phyloP scores from a whole-genome alignment of 2,797 vertebrate species.

The Ctenopoma kingsleyae region DNA sequence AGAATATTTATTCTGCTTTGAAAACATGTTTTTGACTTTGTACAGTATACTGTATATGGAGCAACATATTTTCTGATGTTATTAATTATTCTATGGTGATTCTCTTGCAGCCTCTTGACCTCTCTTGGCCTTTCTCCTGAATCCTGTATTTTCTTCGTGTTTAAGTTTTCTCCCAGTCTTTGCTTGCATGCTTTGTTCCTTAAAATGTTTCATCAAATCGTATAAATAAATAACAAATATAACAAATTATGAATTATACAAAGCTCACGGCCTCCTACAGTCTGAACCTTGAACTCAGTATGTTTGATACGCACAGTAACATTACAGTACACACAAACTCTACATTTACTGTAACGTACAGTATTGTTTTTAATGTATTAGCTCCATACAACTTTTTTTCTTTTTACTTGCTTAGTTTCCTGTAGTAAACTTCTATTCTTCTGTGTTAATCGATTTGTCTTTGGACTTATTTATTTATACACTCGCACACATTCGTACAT shows the following conservation, averaged over 20 bases:
- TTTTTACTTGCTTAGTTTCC: slow-evolving; percentile 53
- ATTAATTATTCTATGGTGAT: not conserved
- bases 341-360: slow-evolving; percentile 12
- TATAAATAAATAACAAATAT: not conserved
- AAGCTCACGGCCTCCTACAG: slow-evolving; percentile 17
- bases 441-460: slow-evolving; percentile 77
- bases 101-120: slow-evolving; percentile 20
- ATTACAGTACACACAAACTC: not conserved
- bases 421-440: slow-evolving; percentile 67
- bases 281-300: slow-evolving; percentile 45
- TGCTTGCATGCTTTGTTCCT: slow-evolving; percentile 14
- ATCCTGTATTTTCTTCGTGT: slow-evolving; percentile 25
- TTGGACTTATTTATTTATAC: slow-evolving; percentile 77
- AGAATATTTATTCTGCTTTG: slow-evolving; percentile 18
- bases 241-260: slow-evolving; percentile 38
- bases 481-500: slow-evolving; percentile 49
- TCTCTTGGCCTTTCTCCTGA: not conserved
- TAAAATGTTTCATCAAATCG: slow-evolving; percentile 12
- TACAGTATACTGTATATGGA: not conserved
- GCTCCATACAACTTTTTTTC: slow-evolving; percentile 40
- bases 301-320: slow-evolving; percentile 26
- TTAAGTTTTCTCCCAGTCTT: slow-evolving; percentile 4
- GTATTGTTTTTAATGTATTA: slow-evolving; percentile 15
- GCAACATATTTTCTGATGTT: slow-evolving; percentile 2
- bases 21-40: slow-evolving; percentile 17